Evolutionary conservation across 2,113 vertebrate genomes (phyloP).

Genomic region (Corvus moneduloides): DNA sequence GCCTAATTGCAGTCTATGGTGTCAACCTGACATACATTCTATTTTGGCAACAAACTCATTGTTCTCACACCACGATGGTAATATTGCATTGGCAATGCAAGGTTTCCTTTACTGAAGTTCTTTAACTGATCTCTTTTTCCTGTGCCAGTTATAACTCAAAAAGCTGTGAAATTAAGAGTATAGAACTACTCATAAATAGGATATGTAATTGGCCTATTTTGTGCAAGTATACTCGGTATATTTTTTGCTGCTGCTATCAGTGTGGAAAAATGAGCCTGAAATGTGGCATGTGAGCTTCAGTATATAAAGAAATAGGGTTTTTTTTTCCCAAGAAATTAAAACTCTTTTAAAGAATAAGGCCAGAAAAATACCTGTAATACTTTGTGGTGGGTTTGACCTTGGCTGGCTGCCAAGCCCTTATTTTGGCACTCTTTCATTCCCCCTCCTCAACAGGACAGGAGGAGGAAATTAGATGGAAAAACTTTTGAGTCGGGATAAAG

Average conservation of each 20-base stretch:
- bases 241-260: neutral
- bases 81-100: neutral
- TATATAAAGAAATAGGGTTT: neutral
- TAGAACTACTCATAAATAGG: neutral
- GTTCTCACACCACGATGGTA: rapidly evolving
- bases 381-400: neutral
- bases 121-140: neutral
- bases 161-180: neutral
- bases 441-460: neutral
- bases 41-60: neutral
- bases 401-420: neutral
- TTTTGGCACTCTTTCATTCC: neutral
- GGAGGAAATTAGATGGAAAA: neutral
- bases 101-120: neutral
- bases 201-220: neutral
- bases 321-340: neutral
- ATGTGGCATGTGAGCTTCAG: neutral
- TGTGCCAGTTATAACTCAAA: neutral
- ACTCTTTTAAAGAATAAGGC: neutral
- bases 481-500: neutral
- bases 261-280: neutral
- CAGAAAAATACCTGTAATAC: neutral
- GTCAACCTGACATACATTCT: neutral
- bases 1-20: neutral
- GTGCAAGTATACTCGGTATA: neutral